Conservation (phyloP, 2,888 invertebrate species). For the Strigamia maritima region DNA sequence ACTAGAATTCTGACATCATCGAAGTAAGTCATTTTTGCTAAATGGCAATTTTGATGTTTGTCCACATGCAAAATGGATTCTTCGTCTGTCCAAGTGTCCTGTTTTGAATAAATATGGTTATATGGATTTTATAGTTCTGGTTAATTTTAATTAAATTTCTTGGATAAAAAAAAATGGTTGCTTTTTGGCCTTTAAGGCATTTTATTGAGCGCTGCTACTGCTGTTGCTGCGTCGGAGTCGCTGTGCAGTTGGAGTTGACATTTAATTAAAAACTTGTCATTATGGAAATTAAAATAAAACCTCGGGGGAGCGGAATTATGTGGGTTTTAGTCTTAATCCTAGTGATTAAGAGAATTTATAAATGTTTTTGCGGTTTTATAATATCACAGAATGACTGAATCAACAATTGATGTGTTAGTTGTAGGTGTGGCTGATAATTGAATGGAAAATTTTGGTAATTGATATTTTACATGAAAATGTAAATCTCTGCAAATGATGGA, state of each 20-base stretch:
- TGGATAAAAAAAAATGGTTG: neutral
- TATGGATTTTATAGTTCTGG: neutral
- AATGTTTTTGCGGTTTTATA: neutral
- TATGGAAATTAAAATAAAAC: neutral
- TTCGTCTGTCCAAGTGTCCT: conserved; percentile 71
- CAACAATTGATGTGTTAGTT: no score
- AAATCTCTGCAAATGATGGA: no score
- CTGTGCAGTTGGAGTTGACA: neutral
- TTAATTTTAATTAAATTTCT: conserved; percentile 5
- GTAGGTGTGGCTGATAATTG: no score
- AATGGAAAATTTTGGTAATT: no score
- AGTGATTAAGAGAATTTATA: neutral
- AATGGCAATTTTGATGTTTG: conserved; percentile 68
- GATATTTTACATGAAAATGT: no score
- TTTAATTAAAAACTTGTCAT: neutral
- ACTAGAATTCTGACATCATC: conserved; percentile 66
- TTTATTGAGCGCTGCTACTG: neutral
- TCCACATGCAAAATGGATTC: conserved; percentile 67
- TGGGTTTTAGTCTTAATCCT: neutral
- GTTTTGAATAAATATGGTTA: neutral
- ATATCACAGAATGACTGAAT: no score
- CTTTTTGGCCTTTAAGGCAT: neutral
- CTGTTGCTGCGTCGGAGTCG: neutral
- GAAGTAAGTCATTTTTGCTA: conserved; percentile 56
- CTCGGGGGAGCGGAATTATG: neutral